Percentiles rank a stretch among this genome's conserved stretches.
phyloP scores from a whole-genome alignment of 2,888 invertebrate species.

The Trimorus sp. region DNA sequence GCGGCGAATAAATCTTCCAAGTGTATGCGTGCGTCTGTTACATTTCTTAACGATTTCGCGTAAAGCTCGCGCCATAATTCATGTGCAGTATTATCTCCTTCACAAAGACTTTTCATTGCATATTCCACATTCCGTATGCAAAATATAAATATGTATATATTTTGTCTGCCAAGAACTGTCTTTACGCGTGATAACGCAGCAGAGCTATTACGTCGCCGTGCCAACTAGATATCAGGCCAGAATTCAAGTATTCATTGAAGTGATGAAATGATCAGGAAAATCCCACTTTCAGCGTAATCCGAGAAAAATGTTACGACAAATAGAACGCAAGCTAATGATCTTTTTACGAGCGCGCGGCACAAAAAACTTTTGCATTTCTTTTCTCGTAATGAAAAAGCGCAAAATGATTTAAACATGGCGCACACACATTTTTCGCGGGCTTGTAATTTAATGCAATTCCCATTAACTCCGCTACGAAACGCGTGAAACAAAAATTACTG shows the following conservation, averaged over 20 bases:
- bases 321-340: slow-evolving; percentile 14
- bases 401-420: neutral
- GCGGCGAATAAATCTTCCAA: slow-evolving; percentile 41
- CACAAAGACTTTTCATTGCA: slow-evolving; percentile 52
- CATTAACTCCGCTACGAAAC: neutral
- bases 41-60: slow-evolving; percentile 51
- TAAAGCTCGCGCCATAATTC: slow-evolving; percentile 51
- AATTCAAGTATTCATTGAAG: slow-evolving; percentile 65
- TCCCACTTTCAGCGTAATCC: slow-evolving; percentile 26
- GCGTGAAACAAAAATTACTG: neutral
- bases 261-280: slow-evolving; percentile 55
- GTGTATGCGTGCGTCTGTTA: slow-evolving; percentile 41
- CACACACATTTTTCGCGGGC: neutral
- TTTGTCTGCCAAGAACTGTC: slow-evolving; percentile 72
- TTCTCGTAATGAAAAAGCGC: neutral
- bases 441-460: neutral
- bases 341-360: neutral
- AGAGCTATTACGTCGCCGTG: slow-evolving; percentile 75
- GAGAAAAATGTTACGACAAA: slow-evolving; percentile 19
- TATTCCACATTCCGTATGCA: slow-evolving; percentile 55
- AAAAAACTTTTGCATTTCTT: neutral
- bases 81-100: slow-evolving; percentile 48
- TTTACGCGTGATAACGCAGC: slow-evolving; percentile 74
- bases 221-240: slow-evolving; percentile 76
- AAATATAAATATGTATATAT: slow-evolving; percentile 60